These are phyloP conservation scores for Thereva nobilitata DNA, from an alignment of 2,888 invertebrate genomes.

Conservation along the genomic window DNA sequence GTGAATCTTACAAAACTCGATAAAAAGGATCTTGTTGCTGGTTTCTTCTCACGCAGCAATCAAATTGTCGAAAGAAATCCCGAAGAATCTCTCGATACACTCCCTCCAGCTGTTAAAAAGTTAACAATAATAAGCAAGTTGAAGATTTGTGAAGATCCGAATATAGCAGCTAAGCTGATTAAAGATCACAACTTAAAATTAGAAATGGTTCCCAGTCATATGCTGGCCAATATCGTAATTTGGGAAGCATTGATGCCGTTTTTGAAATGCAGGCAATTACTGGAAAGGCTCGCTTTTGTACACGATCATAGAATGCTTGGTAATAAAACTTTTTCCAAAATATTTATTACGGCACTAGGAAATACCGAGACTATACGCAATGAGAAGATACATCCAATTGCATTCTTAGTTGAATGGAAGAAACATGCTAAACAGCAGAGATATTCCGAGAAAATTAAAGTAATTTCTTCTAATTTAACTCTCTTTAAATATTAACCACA, in stretches of 20 bases:
- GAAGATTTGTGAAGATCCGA: constrained; percentile 45
- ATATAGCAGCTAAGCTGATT: constrained; percentile 41
- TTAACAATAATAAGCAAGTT: constrained; percentile 46
- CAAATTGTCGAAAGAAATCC: constrained; percentile 40
- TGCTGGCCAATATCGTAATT: constrained; percentile 44
- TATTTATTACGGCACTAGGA: constrained; percentile 43
- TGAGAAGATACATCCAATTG: constrained; percentile 49
- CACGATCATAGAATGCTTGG: constrained; percentile 45
- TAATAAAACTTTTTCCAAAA: constrained; percentile 42
- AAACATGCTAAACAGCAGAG: constrained; percentile 21
- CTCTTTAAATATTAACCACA: not conserved
- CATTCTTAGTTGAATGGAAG: constrained; percentile 47
- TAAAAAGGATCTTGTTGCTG: constrained; percentile 8
- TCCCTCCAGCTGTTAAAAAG: constrained; percentile 12
- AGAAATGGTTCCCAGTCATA: constrained; percentile 50
- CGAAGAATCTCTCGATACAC: not conserved
- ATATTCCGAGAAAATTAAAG: constrained; percentile 39
- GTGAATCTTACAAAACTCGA: constrained; percentile 45
- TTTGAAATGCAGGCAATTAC: constrained; percentile 49
- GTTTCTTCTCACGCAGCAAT: constrained; percentile 13
- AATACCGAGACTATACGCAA: constrained; percentile 44
- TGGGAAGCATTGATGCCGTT: constrained; percentile 47
- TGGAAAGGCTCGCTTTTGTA: constrained; percentile 47
- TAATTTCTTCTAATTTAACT: constrained; percentile 8
- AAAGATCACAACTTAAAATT: constrained; percentile 46